Percentiles rank a stretch among this genome's conserved stretches.
phyloP scores from a whole-genome alignment of 2,113 vertebrate genomes.

The Turdus rufiventris region DNA sequence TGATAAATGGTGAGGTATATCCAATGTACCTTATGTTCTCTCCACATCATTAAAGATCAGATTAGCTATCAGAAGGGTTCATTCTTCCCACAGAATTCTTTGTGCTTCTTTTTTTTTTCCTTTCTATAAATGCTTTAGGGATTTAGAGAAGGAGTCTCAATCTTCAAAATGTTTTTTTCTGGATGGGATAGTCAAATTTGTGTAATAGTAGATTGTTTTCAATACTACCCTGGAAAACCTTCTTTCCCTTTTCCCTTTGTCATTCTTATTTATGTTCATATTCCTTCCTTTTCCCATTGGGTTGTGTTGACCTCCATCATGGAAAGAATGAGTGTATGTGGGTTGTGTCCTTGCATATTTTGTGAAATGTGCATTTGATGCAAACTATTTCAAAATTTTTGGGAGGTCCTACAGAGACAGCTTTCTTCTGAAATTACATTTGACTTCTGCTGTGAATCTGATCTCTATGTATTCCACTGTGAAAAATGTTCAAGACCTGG shows the following conservation, averaged over 20 bases:
- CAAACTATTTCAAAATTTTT: neutral
- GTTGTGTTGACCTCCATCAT: neutral
- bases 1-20: neutral
- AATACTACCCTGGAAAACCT: neutral
- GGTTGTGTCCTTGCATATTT: neutral
- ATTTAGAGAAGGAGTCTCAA: neutral
- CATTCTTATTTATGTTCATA: neutral
- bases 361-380: neutral
- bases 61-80: neutral
- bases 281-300: neutral
- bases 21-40: neutral
- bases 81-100: neutral
- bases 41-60: neutral
- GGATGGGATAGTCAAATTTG: accelerated
- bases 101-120: neutral
- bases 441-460: neutral
- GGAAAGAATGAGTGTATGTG: neutral
- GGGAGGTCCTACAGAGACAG: neutral
- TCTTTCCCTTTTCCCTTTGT: neutral
- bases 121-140: neutral
- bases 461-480: neutral
- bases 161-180: neutral
- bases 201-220: neutral
- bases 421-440: neutral
- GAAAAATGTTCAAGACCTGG: neutral